Evolutionary conservation across 2,888 invertebrate species (phyloP), one percentile per base, ranked within the genome.

Genomic region (Caenorhabditis sp.): DNA sequence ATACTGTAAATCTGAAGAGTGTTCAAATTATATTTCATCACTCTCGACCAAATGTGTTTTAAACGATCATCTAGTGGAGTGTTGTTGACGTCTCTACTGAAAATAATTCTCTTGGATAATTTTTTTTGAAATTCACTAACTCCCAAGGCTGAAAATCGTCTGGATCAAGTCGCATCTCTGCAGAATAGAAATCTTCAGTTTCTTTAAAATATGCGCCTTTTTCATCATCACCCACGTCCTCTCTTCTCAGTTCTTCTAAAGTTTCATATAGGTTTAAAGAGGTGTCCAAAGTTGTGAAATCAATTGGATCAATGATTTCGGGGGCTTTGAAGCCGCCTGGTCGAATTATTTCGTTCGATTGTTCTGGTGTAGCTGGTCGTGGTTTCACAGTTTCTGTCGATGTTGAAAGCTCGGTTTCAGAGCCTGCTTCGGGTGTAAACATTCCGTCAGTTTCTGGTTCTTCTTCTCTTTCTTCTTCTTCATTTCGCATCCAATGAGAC

Each of bases 21-120:
- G 36, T 74, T 74, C 43, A 74, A 53, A 12, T 21, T 21, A 17
- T 62, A 60, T 6, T 59, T 27, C 17, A 59, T n/a, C 14, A 3
- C 6, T 21, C 8, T 23, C 31, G 14, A 1, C 10, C 65, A 14
- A 49, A 69, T 74, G 2, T 31, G 19, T 1, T 21, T 6, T 12
- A 74, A 6, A 49, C 73, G 26, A 5, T 14, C 0, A 57, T 74
- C 73, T 21, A 21, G 17, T 4, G 54, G 21, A 12, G 37, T 50
- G 1, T 26, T 57, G 1, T 60, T 57, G 17, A 57, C 27, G 12
- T 14, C 14, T 17, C 10, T 8, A 21, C 23, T 53, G n/a, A 24
- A 53, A 53, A 51, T 19, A n/a, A n/a, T n/a, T 31, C 4, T 31
- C 10, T 10, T 31, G 31, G 31, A 6, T 31, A 10, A 4, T 10